Base-by-base conservation (phyloP, 30 jellyfish, hydroid and myxozoan species). In the Pelagia noctiluca region DNA sequence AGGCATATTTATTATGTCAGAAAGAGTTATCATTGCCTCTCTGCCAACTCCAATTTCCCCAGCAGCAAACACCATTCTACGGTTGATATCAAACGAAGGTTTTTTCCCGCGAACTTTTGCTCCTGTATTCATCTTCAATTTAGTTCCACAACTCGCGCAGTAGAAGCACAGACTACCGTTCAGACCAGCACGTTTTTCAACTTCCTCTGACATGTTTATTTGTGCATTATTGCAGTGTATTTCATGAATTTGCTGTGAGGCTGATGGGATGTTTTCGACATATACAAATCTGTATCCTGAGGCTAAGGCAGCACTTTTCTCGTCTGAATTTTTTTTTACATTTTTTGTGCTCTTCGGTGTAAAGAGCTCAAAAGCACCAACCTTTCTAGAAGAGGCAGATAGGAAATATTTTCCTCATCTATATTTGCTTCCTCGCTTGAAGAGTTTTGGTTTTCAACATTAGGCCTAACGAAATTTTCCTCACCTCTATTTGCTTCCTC, bases 41-140 rank as follows among this genome's bases (percentile, higher is more conserved):
- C 73, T 35, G n/a, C 73, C 73, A 61, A 61, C 38, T 8, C 73
- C 73, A 61, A 61, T 35, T 28, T 61, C 73, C 24, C 73, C 29
- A 35, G 29, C 29, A 22, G 73, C 30, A 61, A 61, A 25, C 1
- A 38, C 29, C 26, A 38, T 18, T 61, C 73, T 61, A 22, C 38
- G 24, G 73, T 61, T 61, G 24, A 61, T 61, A 38, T 61, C 73
- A 61, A 22, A 25, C 10, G 73, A 61, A 7, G 24, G 38, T 1
- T 35, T 22, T 5, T 25, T 61, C 1, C 26, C 35, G 1, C 1
- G 38, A 61, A 61, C 73, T 11, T 61, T 61, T 61, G 1, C 30
- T 7, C 42, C 25, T 19, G 74, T 61, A 42, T 61, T 61, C 74
- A 61, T 61, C 11, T 35, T 0, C 28, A 61, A 35, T 23, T 61